Evolutionary conservation across 2,113 vertebrate genomes (phyloP), one percentile per base, ranked within the genome.

Genomic region (Collichthys lucidus): DNA sequence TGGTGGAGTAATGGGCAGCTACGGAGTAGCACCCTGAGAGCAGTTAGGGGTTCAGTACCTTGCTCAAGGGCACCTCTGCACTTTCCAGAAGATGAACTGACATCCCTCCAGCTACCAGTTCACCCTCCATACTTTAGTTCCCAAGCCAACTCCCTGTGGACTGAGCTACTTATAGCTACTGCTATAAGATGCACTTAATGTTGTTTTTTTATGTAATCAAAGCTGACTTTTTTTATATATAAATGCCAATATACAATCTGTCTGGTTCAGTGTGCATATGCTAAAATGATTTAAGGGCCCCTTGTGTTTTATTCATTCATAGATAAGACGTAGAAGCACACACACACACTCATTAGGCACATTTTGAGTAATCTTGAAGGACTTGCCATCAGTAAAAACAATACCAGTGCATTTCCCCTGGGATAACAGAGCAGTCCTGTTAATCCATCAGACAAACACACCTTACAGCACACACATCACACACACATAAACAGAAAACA

Each of bases 391-490:
- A 80, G 65, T 74, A 76, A 85, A 86, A 82, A 74, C 74, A 89
- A 75, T 79, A 83, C 22, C 44, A 57, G 66, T 55, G 61, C 69
- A 74, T 78, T 84, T 88, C 81, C 82, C 85, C 52, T 19, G 77
- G 73, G 85, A 88, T 20, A 66, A 63, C 20, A 70, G 16, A 20
- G n/a, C 66, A 80, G 61, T 61, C 70, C 29, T 53, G 72, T 87
- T 87, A 77, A 87, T 85, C 74, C 59, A 70, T 87, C 73, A 63
- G 60, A 40, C 84, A 71, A 87, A 82, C 63, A 79, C 78, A 83
- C 42, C 40, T 64, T 60, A 67, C 22, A 74, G 40, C 65, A 3
- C 40, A 7, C 17, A 20, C 40, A 4, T 61, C 29, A 66, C 52
- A 68, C 14, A 80, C 24, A 62, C 42, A 74, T 12, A 62, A 5